These are phyloP conservation scores for Polyodon spathula DNA, from an alignment of 2,113 vertebrate genomes.

Conservation along the genomic window DNA sequence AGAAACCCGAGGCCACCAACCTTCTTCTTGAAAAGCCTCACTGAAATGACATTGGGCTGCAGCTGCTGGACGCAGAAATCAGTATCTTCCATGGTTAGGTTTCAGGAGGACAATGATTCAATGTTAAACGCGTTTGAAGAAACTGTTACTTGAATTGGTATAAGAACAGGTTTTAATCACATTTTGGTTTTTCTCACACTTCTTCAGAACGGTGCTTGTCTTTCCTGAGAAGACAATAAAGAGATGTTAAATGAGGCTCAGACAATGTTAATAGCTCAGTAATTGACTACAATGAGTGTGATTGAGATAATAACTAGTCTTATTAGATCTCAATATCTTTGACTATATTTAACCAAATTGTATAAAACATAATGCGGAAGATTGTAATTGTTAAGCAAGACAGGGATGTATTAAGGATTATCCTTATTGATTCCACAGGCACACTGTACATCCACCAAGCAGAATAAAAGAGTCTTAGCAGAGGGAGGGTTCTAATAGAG, in stretches of 20 bases:
- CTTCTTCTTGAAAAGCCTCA: slow-evolving; percentile 89
- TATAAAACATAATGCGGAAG: no score
- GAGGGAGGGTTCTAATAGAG: no score
- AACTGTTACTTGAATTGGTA: slow-evolving; percentile 21
- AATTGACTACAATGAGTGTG: no score
- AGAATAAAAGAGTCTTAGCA: no score
- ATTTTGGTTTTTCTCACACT: slow-evolving; percentile 8
- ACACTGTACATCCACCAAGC: no score
- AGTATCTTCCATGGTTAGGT: slow-evolving; percentile 73
- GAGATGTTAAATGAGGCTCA: not conserved
- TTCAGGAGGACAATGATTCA: not conserved
- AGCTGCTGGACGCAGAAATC: slow-evolving; percentile 84
- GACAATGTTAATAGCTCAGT: no score
- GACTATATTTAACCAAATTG: no score
- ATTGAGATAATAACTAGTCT: not conserved
- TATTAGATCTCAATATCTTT: no score
- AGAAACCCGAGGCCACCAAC: slow-evolving; percentile 89
- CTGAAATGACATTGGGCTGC: slow-evolving; percentile 93
- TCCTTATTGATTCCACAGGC: no score
- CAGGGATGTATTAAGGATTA: no score
- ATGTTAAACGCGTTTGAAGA: slow-evolving; percentile 5
- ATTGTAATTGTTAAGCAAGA: no score
- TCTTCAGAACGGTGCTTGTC: slow-evolving; percentile 1
- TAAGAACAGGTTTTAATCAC: slow-evolving; percentile 20
- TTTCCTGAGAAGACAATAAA: slow-evolving; percentile 10